Percentiles rank a stretch among this genome's conserved stretches.
These are phyloP conservation scores for Grus americana DNA, from an alignment of 2,113 vertebrate genomes.

Conservation along the genomic window DNA sequence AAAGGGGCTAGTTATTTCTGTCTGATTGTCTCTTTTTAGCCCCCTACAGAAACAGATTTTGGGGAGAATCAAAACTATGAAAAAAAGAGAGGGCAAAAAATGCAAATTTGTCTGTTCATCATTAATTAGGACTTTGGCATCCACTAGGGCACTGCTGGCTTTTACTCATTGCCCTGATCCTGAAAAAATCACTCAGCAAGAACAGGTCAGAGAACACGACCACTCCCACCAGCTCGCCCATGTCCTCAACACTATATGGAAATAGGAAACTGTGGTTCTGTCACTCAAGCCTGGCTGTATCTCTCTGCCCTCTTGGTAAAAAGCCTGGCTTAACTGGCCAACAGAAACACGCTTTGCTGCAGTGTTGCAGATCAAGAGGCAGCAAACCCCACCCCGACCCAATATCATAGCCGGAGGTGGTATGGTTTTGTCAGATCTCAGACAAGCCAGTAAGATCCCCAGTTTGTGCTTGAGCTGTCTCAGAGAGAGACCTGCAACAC, in stretches of 20 bases:
- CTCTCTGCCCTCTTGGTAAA: background rate
- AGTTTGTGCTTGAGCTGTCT: background rate
- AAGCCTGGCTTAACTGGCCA: background rate
- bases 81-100: rapidly evolving
- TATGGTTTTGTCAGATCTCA: background rate
- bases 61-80: background rate
- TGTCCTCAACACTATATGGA: background rate
- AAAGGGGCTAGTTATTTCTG: background rate
- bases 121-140: background rate
- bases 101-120: background rate
- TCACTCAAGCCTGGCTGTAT: background rate
- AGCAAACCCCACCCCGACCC: rapidly evolving
- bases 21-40: background rate
- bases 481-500: background rate
- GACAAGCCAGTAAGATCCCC: background rate
- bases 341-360: rapidly evolving
- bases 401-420: background rate
- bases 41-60: background rate
- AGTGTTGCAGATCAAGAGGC: background rate
- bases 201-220: background rate
- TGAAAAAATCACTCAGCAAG: background rate
- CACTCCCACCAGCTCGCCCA: background rate
- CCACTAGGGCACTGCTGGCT: background rate
- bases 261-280: background rate
- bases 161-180: background rate